Percentiles rank a stretch among this genome's conserved stretches.
These are phyloP conservation scores for Drosophila melanosoma DNA, from an alignment of 2,888 invertebrate species.

Conservation along the genomic window DNA sequence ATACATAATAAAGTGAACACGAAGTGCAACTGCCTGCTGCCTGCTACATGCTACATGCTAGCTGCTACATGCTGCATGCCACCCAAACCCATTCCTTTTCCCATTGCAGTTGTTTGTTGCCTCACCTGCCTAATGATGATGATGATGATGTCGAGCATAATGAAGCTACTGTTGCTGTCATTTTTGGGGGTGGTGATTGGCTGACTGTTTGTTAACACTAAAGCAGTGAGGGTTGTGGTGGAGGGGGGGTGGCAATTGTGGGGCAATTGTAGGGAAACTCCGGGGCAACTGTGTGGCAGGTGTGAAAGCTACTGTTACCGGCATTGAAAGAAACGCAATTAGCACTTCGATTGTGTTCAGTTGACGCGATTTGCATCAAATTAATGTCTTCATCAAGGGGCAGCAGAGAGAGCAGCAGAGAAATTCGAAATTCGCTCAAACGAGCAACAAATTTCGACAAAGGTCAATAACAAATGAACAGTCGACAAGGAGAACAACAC, in stretches of 20 bases:
- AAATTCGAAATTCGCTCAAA: constrained; percentile 6
- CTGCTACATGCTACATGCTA: background rate
- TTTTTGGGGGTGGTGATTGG: constrained; percentile 58
- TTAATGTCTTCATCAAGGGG: constrained; percentile 76
- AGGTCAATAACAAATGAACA: constrained; percentile 11
- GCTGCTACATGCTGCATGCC: background rate
- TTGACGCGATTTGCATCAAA: constrained; percentile 79
- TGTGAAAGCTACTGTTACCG: constrained; percentile 10
- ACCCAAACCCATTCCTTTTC: background rate
- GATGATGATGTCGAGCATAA: constrained; percentile 27
- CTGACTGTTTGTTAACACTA: constrained; percentile 63
- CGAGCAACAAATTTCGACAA: constrained; percentile 14
- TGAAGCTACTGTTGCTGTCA: constrained; percentile 41
- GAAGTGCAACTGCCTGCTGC: constrained; percentile 27
- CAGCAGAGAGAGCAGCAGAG: constrained; percentile 45
- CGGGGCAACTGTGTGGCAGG: constrained; percentile 1
- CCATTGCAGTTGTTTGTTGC: constrained; percentile 18
- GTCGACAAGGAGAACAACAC: background rate
- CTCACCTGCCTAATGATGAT: constrained; percentile 39
- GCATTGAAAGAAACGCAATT: constrained; percentile 82
- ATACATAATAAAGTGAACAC: constrained; percentile 75
- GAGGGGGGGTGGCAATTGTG: background rate
- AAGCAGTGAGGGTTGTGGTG: background rate
- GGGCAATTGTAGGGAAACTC: background rate
- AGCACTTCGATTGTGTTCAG: constrained; percentile 82